These are phyloP conservation scores for Meriones psammophilus DNA, from an alignment of 2,797 vertebrate species.

Conservation along the genomic window DNA sequence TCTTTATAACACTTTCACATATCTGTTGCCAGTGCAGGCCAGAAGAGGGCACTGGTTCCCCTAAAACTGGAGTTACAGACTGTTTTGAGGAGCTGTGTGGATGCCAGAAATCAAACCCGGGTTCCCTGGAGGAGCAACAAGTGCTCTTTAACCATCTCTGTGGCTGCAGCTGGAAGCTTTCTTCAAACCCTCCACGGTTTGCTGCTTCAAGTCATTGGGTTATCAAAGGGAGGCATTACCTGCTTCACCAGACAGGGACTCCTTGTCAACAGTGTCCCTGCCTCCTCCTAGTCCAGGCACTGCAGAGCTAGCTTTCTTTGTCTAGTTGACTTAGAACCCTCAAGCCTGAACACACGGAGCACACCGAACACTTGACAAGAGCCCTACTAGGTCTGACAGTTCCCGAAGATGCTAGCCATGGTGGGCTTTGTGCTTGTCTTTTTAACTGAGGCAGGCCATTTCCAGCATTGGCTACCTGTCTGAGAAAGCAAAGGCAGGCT, in stretches of 20 bases:
- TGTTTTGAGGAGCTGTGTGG: neutral
- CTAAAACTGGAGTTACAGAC: neutral
- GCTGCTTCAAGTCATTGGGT: too few species aligned
- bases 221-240: neutral
- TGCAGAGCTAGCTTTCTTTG: neutral
- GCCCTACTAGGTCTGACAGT: too few species aligned
- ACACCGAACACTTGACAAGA: neutral
- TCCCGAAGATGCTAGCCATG: fast-evolving
- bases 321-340: too few species aligned
- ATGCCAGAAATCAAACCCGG: neutral
- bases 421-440: too few species aligned
- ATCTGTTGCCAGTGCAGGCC: neutral
- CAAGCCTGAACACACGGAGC: neutral
- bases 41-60: neutral
- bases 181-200: fast-evolving
- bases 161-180: neutral
- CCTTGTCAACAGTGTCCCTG: neutral
- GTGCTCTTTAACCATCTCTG: neutral
- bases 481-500: neutral
- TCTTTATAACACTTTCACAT: neutral
- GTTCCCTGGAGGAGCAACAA: neutral
- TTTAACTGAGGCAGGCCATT: neutral
- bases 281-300: neutral
- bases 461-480: neutral
- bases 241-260: neutral